Percentiles rank a stretch among this genome's conserved stretches.
These are phyloP conservation scores for Harpalus rufipes DNA, from an alignment of 2,888 invertebrate species.

Conservation along the genomic window DNA sequence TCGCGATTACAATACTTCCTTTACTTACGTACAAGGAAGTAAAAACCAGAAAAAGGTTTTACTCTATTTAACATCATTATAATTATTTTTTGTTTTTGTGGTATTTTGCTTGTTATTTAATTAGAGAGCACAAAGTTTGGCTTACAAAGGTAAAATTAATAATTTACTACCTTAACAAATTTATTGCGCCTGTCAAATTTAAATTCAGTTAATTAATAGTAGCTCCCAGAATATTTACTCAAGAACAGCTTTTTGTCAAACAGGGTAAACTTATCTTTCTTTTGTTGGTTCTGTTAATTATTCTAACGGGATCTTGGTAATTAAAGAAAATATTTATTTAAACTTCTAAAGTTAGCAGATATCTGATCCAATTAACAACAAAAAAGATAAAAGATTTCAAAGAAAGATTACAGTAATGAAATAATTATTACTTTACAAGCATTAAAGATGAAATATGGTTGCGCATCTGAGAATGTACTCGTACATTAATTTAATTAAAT, in stretches of 20 bases:
- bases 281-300: slow-evolving; percentile 31
- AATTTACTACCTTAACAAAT: not conserved
- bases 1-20: too few species aligned
- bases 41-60: too few species aligned
- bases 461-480: slow-evolving; percentile 12
- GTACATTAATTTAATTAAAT: slow-evolving; percentile 1
- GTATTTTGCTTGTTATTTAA: not conserved
- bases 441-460: slow-evolving; percentile 25
- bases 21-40: too few species aligned
- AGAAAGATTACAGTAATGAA: slow-evolving; percentile 17
- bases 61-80: not conserved
- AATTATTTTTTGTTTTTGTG: not conserved
- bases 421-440: slow-evolving; percentile 29
- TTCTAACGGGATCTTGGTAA: slow-evolving; percentile 7
- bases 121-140: not conserved
- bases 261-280: not conserved
- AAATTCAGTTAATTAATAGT: slow-evolving; percentile 31
- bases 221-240: slow-evolving; percentile 10
- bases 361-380: slow-evolving; percentile 11
- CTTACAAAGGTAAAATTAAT: not conserved
- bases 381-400: slow-evolving; percentile 35
- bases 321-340: slow-evolving; percentile 39
- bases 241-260: slow-evolving; percentile 16
- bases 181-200: not conserved
- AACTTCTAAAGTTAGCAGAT: slow-evolving; percentile 34